These are phyloP conservation scores for Urocitellus parryii DNA, from an alignment of 2,113 vertebrate species.

Conservation along the genomic window DNA sequence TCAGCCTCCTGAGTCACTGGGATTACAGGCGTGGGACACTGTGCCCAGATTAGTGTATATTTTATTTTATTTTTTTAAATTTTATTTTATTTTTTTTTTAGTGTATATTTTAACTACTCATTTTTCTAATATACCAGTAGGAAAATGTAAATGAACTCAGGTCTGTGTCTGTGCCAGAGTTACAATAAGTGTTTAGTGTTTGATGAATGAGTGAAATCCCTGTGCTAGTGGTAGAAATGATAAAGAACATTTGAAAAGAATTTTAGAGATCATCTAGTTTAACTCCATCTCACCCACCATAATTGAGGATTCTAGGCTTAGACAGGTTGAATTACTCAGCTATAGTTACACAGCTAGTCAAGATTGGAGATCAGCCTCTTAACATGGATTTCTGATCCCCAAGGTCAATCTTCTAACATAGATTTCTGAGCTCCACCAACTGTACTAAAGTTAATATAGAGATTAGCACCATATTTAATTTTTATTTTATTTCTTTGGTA, in stretches of 20 bases:
- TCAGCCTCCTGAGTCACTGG: no score
- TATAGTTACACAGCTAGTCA: background rate
- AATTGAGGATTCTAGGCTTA: background rate
- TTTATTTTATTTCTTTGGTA: background rate
- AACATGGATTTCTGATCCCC: background rate
- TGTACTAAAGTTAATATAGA: background rate
- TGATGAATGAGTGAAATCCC: background rate
- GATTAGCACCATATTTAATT: background rate
- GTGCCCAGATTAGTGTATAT: background rate
- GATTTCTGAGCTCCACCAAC: background rate
- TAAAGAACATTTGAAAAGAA: background rate
- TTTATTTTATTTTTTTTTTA: no score
- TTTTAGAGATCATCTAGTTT: background rate
- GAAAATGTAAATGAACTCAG: background rate
- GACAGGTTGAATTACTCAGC: background rate
- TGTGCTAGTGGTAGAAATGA: slow-evolving; percentile 36
- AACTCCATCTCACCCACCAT: background rate
- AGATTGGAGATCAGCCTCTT: background rate
- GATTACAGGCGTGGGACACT: no score
- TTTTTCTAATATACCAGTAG: background rate
- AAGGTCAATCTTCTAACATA: background rate
- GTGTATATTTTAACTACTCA: slow-evolving; percentile 7
- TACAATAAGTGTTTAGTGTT: slow-evolving; percentile 27
- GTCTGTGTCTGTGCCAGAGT: background rate
- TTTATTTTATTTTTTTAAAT: no score